Conservation (phyloP, 1,140 invertebrate genomes). For the Diorhabda sublineata region DNA sequence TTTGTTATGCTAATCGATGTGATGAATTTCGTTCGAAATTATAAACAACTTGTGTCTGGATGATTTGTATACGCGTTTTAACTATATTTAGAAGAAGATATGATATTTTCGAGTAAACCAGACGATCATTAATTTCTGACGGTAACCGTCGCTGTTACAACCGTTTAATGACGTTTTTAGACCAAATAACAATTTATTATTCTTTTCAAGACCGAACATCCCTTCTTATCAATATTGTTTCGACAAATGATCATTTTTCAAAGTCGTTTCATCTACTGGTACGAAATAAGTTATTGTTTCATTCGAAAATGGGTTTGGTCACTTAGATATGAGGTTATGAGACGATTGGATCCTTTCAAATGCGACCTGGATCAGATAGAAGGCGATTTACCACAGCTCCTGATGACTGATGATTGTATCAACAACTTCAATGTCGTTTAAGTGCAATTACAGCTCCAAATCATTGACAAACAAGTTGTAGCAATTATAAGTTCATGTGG, state of each 20-base stretch:
- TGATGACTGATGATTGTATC: too few relatives aligned
- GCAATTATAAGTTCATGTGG: too few relatives aligned
- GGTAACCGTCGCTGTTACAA: constrained; percentile 7
- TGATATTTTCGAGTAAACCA: neutral
- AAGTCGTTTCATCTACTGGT: neutral
- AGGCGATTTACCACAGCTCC: too few relatives aligned
- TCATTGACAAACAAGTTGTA: too few relatives aligned
- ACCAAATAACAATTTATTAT: constrained; percentile 6
- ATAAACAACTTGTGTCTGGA: constrained; percentile 6
- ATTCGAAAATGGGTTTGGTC: too few relatives aligned
- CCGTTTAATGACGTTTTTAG: constrained; percentile 15
- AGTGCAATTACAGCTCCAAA: too few relatives aligned
- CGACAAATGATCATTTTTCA: neutral
- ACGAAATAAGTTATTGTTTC: too few relatives aligned
- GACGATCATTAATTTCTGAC: constrained; percentile 14
- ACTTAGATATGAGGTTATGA: too few relatives aligned
- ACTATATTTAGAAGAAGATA: constrained; percentile 13
- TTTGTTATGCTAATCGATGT: neutral
- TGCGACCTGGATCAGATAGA: too few relatives aligned
- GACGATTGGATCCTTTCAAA: too few relatives aligned
- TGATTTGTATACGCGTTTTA: constrained; percentile 9
- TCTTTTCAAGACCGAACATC: neutral
- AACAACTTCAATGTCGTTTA: too few relatives aligned
- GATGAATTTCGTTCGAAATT: neutral
- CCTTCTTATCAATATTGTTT: neutral